Base-by-base conservation (phyloP, 2,113 vertebrate genomes). In the Cyprinodon brontotheroides region DNA sequence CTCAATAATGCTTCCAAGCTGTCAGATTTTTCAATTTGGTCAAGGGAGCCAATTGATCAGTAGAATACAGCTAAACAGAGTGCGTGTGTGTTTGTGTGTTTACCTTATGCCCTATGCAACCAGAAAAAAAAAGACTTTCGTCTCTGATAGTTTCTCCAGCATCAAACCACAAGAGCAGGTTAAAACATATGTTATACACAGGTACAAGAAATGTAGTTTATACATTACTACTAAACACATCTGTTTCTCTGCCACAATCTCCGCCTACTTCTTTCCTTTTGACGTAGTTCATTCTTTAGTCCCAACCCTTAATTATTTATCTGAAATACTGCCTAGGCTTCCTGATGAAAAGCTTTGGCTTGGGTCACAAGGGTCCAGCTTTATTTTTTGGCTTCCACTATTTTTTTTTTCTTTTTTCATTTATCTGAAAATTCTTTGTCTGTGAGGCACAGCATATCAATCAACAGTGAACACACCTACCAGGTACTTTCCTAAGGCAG, bases 241-340 rank as follows among this genome's bases (percentile, higher is more conserved):
- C 87, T 80, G 79, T 87, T 89, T 86, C 90, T 86, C 85, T 20
- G 3, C 59, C 65, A 67, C 91, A 87, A 91, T 89, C 89, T 86
- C 76, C 36, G 61, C 15, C 73, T 70, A 9, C 69, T 66, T 68
- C 77, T 71, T 72, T 75, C 74, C 22, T 47, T 37, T 63, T 68
- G 41, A 80, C 75, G 73, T 62, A 64, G 74, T 77, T 85, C 79
- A 75, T 86, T 83, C 85, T 84, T 75, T 72, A 40, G 65, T 79
- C 81, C 53, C 70, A 74, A 83, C 76, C 79, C 75, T 80, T 70
- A 87, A 77, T 85, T 86, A 67, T 86, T 86, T 75, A 84, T 71
- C 61, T 71, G 37, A 91, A 89, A 89, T 86, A 83, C 82, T 45
- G 14, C 68, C 38, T 80, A 17, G 76, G 83, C 83, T 63, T 78